Conservation (phyloP, 2,888 invertebrate genomes). For the Phania funesta region DNA sequence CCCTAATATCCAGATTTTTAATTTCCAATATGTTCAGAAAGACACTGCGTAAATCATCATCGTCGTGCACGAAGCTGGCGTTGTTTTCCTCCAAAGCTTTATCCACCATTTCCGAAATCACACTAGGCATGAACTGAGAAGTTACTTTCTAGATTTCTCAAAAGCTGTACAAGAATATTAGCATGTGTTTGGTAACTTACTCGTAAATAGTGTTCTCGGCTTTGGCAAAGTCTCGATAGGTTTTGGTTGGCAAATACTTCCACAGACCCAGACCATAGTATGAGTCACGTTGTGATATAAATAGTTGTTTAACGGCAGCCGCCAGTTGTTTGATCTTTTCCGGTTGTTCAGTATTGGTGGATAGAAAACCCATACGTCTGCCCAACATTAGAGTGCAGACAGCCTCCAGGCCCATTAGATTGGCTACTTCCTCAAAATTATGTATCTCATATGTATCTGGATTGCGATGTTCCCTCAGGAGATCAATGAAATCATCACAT, state of each 20-base stretch:
- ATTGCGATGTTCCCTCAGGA: constrained; percentile 83
- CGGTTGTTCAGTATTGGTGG: constrained; percentile 81
- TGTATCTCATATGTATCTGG: constrained; percentile 82
- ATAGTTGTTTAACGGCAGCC: constrained; percentile 88
- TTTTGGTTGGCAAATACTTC: constrained; percentile 88
- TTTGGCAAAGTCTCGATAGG: constrained; percentile 86
- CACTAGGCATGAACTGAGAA: constrained; percentile 80
- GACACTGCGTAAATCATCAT: constrained; percentile 83
- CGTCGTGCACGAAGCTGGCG: constrained; percentile 81
- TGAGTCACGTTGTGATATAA: constrained; percentile 89
- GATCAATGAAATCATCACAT: constrained; percentile 88
- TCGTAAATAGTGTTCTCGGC: constrained; percentile 91
- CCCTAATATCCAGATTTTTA: constrained; percentile 86
- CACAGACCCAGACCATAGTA: constrained; percentile 89
- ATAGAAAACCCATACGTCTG: constrained; percentile 87
- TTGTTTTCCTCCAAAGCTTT: constrained; percentile 83
- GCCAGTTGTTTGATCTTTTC: constrained; percentile 85
- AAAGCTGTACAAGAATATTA: constrained; percentile 58
- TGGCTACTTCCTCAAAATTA: constrained; percentile 87
- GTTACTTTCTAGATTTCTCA: constrained; percentile 67
- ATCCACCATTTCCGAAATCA: constrained; percentile 89
- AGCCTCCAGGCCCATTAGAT: constrained; percentile 90
- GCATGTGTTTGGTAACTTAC: constrained; percentile 81
- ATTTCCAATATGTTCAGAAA: constrained; percentile 88
- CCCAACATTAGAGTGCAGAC: constrained; percentile 90